phyloP scores from a whole-genome alignment of 2,888 invertebrate species.

The Lasioglossum malachurum region DNA sequence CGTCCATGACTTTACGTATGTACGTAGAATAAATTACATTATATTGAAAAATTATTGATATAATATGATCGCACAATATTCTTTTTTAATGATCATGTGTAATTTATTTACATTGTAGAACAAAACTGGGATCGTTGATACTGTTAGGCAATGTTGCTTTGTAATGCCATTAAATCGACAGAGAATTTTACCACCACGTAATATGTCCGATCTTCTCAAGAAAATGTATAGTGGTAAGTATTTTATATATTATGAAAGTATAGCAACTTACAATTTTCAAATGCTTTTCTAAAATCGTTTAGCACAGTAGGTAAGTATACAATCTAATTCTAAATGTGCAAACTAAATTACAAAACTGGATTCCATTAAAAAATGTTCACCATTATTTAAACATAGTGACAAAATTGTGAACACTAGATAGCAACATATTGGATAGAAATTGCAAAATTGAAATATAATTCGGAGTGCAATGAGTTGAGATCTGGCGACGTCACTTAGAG shows the following conservation, averaged over 20 bases:
- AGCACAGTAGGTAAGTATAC: constrained; percentile 1
- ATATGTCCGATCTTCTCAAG: constrained; percentile 91
- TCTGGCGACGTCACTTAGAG: no score
- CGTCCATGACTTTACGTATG: constrained; percentile 95
- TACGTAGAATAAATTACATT: constrained; percentile 78
- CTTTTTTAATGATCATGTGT: neutral
- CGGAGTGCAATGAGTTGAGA: no score
- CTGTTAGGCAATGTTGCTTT: constrained; percentile 92
- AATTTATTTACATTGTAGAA: constrained; percentile 85
- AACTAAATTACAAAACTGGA: no score
- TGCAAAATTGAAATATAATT: no score
- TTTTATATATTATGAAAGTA: neutral
- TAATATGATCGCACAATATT: neutral
- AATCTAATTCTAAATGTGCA: neutral
- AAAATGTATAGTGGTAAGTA: constrained; percentile 90
- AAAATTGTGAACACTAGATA: neutral
- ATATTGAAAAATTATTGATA: neutral
- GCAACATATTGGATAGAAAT: no score
- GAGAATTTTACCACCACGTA: constrained; percentile 91
- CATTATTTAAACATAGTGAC: neutral
- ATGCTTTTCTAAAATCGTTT: neutral
- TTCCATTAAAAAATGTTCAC: no score
- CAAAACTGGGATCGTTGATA: constrained; percentile 92
- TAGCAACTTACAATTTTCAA: neutral
- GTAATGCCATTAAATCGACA: constrained; percentile 94